phyloP scores from a whole-genome alignment of 2,888 invertebrate species.

The Helobdella robusta region DNA sequence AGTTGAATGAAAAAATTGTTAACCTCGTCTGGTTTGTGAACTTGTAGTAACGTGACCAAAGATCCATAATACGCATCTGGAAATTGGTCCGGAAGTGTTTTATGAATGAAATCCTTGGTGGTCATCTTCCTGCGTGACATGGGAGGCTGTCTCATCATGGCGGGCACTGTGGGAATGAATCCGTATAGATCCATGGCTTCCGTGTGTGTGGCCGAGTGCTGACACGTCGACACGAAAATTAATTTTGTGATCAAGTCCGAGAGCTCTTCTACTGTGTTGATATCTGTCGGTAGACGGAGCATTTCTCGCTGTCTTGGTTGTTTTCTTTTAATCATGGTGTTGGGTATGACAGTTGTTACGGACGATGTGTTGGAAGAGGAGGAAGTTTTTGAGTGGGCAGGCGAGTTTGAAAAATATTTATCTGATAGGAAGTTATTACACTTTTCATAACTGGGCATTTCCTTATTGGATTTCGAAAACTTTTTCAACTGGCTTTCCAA shows the following conservation, averaged over 20 bases:
- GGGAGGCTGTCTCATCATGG: slow-evolving; percentile 33
- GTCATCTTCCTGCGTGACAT: slow-evolving; percentile 21
- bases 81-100: slow-evolving; percentile 34
- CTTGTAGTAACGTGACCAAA: slow-evolving; percentile 31
- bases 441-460: not conserved
- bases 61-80: slow-evolving; percentile 34
- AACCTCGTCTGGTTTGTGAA: slow-evolving; percentile 32
- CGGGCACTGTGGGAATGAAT: slow-evolving; percentile 32
- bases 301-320: not conserved
- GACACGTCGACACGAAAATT: slow-evolving; percentile 33
- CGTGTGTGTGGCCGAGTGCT: slow-evolving; percentile 32
- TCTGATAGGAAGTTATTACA: no score
- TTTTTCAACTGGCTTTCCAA: not conserved
- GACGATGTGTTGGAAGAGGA: not conserved
- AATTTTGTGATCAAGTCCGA: slow-evolving; percentile 29
- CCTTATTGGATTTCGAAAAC: not conserved
- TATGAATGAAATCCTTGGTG: slow-evolving; percentile 27
- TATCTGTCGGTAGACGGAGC: slow-evolving; percentile 18
- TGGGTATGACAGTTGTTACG: not conserved
- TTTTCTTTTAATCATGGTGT: not conserved
- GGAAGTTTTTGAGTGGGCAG: not conserved
- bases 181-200: slow-evolving; percentile 36
- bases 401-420: not conserved
- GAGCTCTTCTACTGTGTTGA: slow-evolving; percentile 28
- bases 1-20: no score